Evolutionary conservation across 2,888 invertebrate genomes (phyloP).

Genomic region (Ptychoptera albimana): DNA sequence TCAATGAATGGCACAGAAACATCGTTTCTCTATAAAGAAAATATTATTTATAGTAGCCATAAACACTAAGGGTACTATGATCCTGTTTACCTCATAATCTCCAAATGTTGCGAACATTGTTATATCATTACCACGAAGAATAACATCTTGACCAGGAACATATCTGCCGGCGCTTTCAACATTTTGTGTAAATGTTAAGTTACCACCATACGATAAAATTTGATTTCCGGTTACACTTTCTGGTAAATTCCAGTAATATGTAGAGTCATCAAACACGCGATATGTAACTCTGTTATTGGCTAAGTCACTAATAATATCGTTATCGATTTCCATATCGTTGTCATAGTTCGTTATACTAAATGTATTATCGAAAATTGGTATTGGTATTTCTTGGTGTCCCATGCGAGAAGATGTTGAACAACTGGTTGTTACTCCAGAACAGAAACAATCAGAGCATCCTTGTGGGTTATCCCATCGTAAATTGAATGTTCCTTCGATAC

Average conservation of each 20-base stretch:
- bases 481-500: conserved; percentile 64
- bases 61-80: neutral
- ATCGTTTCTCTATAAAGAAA: conserved; percentile 23
- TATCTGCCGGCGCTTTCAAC: conserved; percentile 41
- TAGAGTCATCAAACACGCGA: conserved; percentile 31
- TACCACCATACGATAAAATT: conserved; percentile 77
- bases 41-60: conserved; percentile 5
- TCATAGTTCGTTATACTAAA: conserved; percentile 44
- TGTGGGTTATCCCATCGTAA: conserved; percentile 48
- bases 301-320: conserved; percentile 32
- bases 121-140: conserved; percentile 62
- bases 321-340: conserved; percentile 16
- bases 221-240: conserved; percentile 52
- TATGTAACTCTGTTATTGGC: conserved; percentile 46
- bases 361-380: conserved; percentile 39
- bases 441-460: conserved; percentile 79
- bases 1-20: conserved; percentile 47
- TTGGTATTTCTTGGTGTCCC: conserved; percentile 48
- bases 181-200: conserved; percentile 54
- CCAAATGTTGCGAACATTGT: conserved; percentile 51
- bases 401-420: conserved; percentile 37
- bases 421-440: conserved; percentile 60
- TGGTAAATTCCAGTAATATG: conserved; percentile 63
- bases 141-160: conserved; percentile 57
- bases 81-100: conserved; percentile 10